These are phyloP conservation scores for Cinara cedri DNA, from an alignment of 2,888 invertebrate genomes.

Conservation along the genomic window DNA sequence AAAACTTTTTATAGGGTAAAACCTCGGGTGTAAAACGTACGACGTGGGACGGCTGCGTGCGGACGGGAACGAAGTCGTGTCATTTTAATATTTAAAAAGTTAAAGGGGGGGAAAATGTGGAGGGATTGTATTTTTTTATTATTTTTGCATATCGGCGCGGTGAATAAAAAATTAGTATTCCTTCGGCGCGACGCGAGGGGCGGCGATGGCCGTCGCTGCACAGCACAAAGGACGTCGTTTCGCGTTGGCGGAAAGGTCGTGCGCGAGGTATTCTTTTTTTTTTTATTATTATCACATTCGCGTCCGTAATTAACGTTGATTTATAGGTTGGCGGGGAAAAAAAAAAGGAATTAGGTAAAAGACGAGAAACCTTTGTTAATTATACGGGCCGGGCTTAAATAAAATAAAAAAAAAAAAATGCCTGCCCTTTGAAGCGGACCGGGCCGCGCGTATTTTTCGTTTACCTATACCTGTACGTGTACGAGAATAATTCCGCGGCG, in stretches of 20 bases:
- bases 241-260: not conserved
- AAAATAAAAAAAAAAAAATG: not conserved
- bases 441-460: not conserved
- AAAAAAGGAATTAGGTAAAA: constrained; percentile 19
- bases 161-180: constrained; percentile 45
- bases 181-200: constrained; percentile 2
- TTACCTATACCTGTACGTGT: too few species aligned
- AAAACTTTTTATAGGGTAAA: too few species aligned
- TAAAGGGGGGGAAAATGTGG: not conserved
- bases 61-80: not conserved
- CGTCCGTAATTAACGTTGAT: constrained; percentile 55
- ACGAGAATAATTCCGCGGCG: not conserved
- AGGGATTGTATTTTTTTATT: not conserved
- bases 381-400: not conserved
- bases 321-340: constrained; percentile 10
- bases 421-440: constrained; percentile 34
- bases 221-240: too few species aligned
- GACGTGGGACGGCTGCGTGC: too few species aligned
- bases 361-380: constrained; percentile 49
- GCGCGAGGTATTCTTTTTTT: constrained; percentile 7
- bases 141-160: constrained; percentile 5
- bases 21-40: too few species aligned
- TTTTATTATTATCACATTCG: constrained; percentile 35
- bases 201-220: not conserved
- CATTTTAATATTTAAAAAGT: constrained; percentile 10